Conservation (phyloP, 2,113 vertebrate species). For the Rhinoptilus africanus region DNA sequence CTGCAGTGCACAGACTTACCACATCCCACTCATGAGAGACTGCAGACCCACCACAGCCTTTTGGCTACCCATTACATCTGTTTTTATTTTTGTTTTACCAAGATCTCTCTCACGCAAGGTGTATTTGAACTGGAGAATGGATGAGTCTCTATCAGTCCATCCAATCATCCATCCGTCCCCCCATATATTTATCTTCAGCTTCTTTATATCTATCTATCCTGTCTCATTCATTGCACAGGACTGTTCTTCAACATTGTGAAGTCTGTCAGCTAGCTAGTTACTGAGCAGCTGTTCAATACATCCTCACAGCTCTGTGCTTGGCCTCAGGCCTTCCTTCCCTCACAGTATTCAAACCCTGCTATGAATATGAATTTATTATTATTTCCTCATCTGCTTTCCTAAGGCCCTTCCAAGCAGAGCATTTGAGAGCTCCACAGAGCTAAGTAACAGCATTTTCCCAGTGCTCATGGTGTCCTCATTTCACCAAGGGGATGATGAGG, state of each 20-base stretch:
- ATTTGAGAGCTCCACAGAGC: neutral
- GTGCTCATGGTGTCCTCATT: neutral
- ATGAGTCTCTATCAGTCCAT: neutral
- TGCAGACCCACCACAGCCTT: neutral
- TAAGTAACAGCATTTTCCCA: neutral
- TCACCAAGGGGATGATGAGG: neutral
- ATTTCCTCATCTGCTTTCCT: constrained; percentile 17
- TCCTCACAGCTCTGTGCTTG: neutral
- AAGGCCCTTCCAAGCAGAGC: neutral
- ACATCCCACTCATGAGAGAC: neutral
- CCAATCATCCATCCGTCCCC: neutral
- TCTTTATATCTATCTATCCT: neutral
- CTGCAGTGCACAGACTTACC: neutral
- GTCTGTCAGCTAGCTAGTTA: neutral
- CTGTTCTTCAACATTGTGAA: neutral
- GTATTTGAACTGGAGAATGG: neutral
- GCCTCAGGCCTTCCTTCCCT: neutral
- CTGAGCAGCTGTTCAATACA: neutral
- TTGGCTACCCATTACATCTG: neutral
- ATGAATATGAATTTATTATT: constrained; percentile 26
- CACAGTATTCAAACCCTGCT: neutral
- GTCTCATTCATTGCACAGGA: neutral
- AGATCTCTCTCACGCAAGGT: neutral
- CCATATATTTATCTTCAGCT: neutral
- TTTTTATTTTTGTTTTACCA: neutral